Percentiles rank a stretch among this genome's conserved stretches.
Conservation (phyloP, 2,113 vertebrate species). For the Alosa alosa region DNA sequence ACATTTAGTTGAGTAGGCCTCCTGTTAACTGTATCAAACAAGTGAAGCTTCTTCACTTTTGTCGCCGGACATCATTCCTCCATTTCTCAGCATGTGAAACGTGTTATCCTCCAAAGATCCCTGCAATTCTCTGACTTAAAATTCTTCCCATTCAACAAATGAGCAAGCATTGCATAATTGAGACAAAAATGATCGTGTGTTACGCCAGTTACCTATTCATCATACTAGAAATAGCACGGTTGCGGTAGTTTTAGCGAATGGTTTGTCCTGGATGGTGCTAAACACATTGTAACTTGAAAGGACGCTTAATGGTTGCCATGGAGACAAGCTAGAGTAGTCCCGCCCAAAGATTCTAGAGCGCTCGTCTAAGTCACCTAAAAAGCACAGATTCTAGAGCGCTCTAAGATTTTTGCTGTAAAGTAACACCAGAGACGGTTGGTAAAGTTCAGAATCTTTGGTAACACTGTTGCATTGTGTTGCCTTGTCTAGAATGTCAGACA, state of each 20-base stretch:
- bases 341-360: no score
- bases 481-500: background rate
- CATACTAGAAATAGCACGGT: background rate
- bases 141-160: background rate
- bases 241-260: background rate
- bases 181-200: background rate
- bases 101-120: background rate
- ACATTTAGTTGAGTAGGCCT: no score
- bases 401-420: background rate
- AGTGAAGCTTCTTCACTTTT: no score
- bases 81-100: no score
- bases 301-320: constrained; percentile 49
- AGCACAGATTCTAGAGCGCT: background rate
- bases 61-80: no score
- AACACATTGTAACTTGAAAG: constrained; percentile 11
- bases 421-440: no score
- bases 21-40: no score
- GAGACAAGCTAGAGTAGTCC: constrained; percentile 23
- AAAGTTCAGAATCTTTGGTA: no score
- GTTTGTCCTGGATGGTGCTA: background rate
- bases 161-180: background rate
- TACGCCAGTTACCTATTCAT: background rate
- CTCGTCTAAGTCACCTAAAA: no score
- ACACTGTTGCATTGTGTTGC: background rate
- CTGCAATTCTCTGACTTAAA: background rate